These are phyloP conservation scores for Brachyrhaphis roseni DNA, from an alignment of 2,797 vertebrate species.

Conservation along the genomic window DNA sequence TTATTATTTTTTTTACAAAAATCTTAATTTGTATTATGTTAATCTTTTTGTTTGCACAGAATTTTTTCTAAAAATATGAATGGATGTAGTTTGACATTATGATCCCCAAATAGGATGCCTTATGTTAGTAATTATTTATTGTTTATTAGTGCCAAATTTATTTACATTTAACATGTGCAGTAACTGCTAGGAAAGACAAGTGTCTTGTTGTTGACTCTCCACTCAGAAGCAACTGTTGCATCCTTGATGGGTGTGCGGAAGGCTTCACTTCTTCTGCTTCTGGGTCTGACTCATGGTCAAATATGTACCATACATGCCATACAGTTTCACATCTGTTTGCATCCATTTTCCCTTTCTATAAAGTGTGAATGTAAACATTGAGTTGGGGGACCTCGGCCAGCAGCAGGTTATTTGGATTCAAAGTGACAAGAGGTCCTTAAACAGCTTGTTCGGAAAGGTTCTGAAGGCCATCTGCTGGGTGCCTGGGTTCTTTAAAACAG, in stretches of 20 bases:
- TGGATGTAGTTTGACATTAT: not conserved
- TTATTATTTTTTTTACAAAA: not conserved
- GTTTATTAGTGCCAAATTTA: not conserved
- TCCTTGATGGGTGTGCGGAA: too few species aligned
- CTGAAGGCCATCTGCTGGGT: not conserved
- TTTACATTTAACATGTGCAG: not conserved
- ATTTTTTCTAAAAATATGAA: not conserved
- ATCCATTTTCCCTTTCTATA: too few species aligned
- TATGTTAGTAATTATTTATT: not conserved
- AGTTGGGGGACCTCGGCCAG: too few species aligned
- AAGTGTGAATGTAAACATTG: too few species aligned
- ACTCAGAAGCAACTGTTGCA: too few species aligned
- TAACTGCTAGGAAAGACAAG: not conserved
- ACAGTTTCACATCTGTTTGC: too few species aligned
- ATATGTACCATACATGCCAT: too few species aligned
- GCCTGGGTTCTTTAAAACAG: not conserved
- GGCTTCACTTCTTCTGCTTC: too few species aligned
- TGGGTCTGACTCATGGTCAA: too few species aligned
- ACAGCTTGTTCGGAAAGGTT: not conserved
- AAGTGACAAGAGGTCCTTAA: too few species aligned
- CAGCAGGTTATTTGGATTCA: too few species aligned
- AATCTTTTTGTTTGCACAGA: not conserved
- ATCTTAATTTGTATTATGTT: not conserved
- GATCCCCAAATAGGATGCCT: not conserved
- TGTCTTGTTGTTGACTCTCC: too few species aligned